Evolutionary conservation across 2,113 vertebrate genomes (phyloP), one percentile per base, ranked within the genome.

Genomic region (Oryzias celebensis): DNA sequence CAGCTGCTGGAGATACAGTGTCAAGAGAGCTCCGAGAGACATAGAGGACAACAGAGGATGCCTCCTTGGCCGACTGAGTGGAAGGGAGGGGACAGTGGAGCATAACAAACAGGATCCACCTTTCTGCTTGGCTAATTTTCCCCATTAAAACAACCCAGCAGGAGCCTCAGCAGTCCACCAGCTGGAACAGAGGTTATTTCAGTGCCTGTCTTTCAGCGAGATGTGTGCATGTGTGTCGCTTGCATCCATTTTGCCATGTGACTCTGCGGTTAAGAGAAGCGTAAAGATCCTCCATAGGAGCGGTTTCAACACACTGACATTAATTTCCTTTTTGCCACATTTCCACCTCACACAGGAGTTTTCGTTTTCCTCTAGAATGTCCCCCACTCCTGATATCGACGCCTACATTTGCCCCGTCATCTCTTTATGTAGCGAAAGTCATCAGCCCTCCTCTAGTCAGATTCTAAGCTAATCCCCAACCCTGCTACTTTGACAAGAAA

Each of bases 101-200:
- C 95, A 94, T 95, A 93, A 94, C 95, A 94, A 98, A 96, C 94
- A 97, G 93, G 94, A 96, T 95, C 94, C 93, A 96, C 94, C 94
- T 97, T 93, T 93, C 94, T 96, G 95, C 93, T 94, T 96, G 95
- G 93, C 92, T 96, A 94, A 92, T 90, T 96, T 96, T 97, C 93
- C 94, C 96, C 95, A 98, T 98, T 96, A 96, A 97, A 96, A 96
- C 93, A 93, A 88, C 94, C 91, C 94, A 95, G 94, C 93, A 92
- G 94, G 94, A 93, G 77, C 85, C 94, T 91, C 94, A 93, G 94
- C 93, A 93, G 94, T 92, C 91, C 90, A 92, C 91, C 83, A 53
- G 88, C 92, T 94, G 94, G 95, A 96, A 95, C 94, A 95, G 94
- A 92, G 91, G 91, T 95, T 96, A 95, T 96, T 96, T 96, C 88